Evolutionary conservation across 2,113 vertebrate species (phyloP).

Genomic region (Paralichthys olivaceus): DNA sequence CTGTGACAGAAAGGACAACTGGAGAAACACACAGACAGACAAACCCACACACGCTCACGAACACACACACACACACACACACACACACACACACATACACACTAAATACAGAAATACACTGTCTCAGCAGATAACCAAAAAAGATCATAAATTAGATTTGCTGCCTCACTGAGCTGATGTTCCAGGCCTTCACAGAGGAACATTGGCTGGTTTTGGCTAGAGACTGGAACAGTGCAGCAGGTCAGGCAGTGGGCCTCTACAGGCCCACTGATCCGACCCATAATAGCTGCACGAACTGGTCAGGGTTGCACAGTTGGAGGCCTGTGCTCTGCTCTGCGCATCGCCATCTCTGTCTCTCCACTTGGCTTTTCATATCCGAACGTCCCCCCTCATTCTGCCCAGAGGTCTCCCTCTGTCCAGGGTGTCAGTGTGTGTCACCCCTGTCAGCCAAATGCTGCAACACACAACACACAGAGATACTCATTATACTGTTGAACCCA

Average conservation of each 20-base stretch:
- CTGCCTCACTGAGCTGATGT: slow-evolving; percentile 26
- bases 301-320: slow-evolving; percentile 50
- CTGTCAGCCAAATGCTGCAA: not conserved
- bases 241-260: slow-evolving; percentile 48
- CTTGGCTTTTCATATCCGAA: not conserved
- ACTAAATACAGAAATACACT: slow-evolving; percentile 25
- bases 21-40: slow-evolving; percentile 27
- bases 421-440: not conserved
- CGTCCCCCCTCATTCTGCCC: not conserved
- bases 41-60: slow-evolving; percentile 13
- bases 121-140: slow-evolving; percentile 28
- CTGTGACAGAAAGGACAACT: slow-evolving; percentile 64
- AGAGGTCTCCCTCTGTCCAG: not conserved
- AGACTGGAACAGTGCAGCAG: slow-evolving; percentile 28
- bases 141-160: slow-evolving; percentile 45
- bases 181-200: slow-evolving; percentile 16
- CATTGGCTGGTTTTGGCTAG: slow-evolving; percentile 25
- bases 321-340: slow-evolving; percentile 18
- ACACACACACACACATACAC: not conserved
- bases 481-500: slow-evolving; percentile 20
- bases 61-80: slow-evolving; percentile 10
- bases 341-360: not conserved
- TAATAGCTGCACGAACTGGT: slow-evolving; percentile 46
- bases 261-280: slow-evolving; percentile 55
- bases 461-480: slow-evolving; percentile 4